Percentiles rank a stretch among this genome's conserved stretches.
These are phyloP conservation scores for Lithosia quadra DNA, from an alignment of 2,888 invertebrate genomes.

Conservation along the genomic window DNA sequence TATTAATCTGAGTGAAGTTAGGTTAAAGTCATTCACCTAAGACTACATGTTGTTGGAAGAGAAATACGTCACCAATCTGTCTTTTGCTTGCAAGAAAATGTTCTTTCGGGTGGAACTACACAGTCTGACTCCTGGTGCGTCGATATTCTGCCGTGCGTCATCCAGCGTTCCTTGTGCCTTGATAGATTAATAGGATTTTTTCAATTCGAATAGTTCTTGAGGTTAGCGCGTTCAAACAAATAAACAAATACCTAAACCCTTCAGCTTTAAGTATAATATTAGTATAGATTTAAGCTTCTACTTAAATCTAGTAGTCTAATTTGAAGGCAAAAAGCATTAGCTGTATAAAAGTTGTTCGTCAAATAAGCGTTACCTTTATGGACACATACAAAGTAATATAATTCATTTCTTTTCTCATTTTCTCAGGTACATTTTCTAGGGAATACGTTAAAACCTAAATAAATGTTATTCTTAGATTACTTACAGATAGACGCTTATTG, in stretches of 20 bases:
- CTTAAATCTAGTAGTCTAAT: no score
- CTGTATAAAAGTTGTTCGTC: background rate
- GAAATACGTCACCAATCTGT: background rate
- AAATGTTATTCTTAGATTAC: conserved; percentile 2
- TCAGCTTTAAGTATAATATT: no score
- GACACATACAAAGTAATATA: background rate
- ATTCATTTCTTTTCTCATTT: background rate
- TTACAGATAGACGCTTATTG: background rate
- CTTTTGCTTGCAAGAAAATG: background rate
- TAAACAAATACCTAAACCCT: background rate
- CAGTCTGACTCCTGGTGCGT: background rate
- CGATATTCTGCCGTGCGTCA: background rate
- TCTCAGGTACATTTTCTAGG: background rate
- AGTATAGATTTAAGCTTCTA: no score
- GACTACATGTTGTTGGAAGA: background rate
- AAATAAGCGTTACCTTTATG: background rate
- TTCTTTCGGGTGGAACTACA: background rate
- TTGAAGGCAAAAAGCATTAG: background rate
- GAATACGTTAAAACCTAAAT: background rate
- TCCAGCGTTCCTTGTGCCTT: no score
- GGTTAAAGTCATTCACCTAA: background rate
- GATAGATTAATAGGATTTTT: no score
- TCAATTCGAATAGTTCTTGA: no score
- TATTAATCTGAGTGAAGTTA: background rate
- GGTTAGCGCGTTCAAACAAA: background rate